Evolutionary conservation across 2,797 vertebrate genomes (phyloP).

Genomic region (Denticeps clupeoides): DNA sequence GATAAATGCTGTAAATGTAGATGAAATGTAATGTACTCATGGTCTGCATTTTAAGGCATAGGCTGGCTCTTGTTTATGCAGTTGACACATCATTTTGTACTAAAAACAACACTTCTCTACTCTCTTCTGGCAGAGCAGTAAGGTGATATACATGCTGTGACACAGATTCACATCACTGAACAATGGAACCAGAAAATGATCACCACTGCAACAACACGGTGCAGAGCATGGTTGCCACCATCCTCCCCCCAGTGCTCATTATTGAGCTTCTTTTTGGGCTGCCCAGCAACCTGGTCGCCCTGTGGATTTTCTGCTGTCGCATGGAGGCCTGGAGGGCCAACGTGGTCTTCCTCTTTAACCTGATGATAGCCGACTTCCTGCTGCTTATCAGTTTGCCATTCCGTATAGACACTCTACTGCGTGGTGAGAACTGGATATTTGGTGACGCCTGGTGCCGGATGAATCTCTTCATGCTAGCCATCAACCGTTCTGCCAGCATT

Average conservation of each 20-base stretch:
- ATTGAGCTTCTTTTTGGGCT: conserved; percentile 55
- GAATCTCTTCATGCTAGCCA: conserved; percentile 53
- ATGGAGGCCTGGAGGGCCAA: conserved; percentile 48
- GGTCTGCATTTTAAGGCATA: too few relatives aligned
- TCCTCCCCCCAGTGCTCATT: conserved; percentile 45
- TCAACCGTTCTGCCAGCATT: conserved; percentile 54
- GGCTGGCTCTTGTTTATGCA: too few relatives aligned
- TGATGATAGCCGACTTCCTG: conserved; percentile 57
- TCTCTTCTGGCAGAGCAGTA: too few relatives aligned
- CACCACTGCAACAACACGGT: neutral
- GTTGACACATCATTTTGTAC: too few relatives aligned
- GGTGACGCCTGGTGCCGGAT: conserved; percentile 38
- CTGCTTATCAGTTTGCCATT: conserved; percentile 56
- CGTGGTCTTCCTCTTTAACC: conserved; percentile 50
- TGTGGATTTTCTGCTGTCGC: conserved; percentile 57
- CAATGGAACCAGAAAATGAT: neutral
- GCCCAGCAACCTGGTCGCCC: conserved; percentile 40
- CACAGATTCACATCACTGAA: too few relatives aligned
- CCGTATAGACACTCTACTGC: conserved; percentile 39
- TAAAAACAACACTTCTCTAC: too few relatives aligned
- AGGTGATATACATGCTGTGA: too few relatives aligned
- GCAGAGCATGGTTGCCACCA: neutral
- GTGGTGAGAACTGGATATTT: conserved; percentile 39
- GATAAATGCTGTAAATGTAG: too few relatives aligned
- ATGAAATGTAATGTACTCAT: too few relatives aligned